Conservation (phyloP, 2,797 vertebrate genomes). For the Amblyopsis hoosieri region DNA sequence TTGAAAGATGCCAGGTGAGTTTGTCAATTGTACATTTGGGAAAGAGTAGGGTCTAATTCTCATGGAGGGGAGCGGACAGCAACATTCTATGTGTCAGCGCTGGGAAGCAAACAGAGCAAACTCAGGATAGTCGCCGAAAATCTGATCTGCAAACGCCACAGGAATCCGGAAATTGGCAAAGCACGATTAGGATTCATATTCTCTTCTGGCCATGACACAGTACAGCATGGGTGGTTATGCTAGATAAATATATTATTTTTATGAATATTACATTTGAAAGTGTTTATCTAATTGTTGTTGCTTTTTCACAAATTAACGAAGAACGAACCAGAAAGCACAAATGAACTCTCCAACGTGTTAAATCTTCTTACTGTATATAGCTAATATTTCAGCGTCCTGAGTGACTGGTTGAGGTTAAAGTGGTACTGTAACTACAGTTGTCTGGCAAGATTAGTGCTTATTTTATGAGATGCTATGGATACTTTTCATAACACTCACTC, state of each 20-base stretch:
- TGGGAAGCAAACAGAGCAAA: too few relatives aligned
- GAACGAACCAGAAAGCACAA: slow-evolving; percentile 4
- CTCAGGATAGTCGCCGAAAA: too few relatives aligned
- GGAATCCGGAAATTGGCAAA: too few relatives aligned
- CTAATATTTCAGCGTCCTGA: slow-evolving; percentile 1
- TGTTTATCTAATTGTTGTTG: slow-evolving; percentile 19
- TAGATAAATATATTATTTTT: slow-evolving; percentile 31
- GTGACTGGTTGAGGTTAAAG: slow-evolving; percentile 13
- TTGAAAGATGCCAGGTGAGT: too few relatives aligned
- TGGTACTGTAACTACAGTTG: not conserved
- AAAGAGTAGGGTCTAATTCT: too few relatives aligned
- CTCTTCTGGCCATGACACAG: slow-evolving; percentile 2
- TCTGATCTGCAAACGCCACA: too few relatives aligned
- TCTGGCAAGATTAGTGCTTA: slow-evolving; percentile 2
- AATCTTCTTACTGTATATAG: not conserved
- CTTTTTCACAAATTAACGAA: slow-evolving; percentile 13
- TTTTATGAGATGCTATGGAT: slow-evolving; percentile 22
- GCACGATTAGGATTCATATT: too few relatives aligned
- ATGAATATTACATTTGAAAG: slow-evolving; percentile 28
- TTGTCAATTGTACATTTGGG: too few relatives aligned
- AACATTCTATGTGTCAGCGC: too few relatives aligned
- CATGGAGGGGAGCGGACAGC: too few relatives aligned
- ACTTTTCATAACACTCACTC: slow-evolving; percentile 8
- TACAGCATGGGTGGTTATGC: slow-evolving; percentile 17
- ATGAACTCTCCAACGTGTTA: slow-evolving; percentile 4